Evolutionary conservation across 2,797 vertebrate genomes (phyloP), one percentile per base, ranked within the genome.

Genomic region (Paguma larvata): DNA sequence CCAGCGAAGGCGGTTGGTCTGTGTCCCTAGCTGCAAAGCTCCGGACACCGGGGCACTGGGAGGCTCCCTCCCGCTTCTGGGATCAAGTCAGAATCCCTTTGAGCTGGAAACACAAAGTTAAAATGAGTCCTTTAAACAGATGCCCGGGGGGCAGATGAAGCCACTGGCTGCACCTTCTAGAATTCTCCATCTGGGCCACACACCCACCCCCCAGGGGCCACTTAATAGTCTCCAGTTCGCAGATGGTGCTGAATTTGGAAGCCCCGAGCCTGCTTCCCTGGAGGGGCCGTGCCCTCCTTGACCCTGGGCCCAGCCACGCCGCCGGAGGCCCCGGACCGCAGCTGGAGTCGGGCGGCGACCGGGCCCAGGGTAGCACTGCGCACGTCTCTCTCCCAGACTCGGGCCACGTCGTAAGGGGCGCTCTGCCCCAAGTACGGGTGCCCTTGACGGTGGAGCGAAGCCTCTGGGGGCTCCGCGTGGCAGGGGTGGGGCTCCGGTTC

Each of bases 341-440:
- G 41, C 30, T 14, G 0, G 11, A 32, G 12, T 30, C 19, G 13
- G 32, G 16, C 21, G 41, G 30, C 3, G 2, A 63, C 8, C 0
- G 18, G 87, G 90, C 15, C 90, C 51, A 68, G 63, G 84, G 18
- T 59, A 73, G 10, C 48, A 38, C 89, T 94, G 84, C 83, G 63
- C 75, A 34, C 30, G 2, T 48, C 75, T 16, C n/a, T 94, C 38
- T 68, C 95, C 88, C 89, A 70, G 93, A 85, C 25, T 9, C 12
- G 38, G 46, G 11, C 19, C 2, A 3, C 23, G 1, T 38, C n/a
- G 27, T 6, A 38, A 92, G 27, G 75, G 83, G 65, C 67, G 14
- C 30, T 44, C n/a, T 95, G 12, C 44, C 75, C 8, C 68, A 87
- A 84, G 78, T 34, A 63, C 72, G 30, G 27, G 0, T 59, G 19